Conservation (phyloP, 2,113 vertebrate species). For the Callorhinus ursinus region DNA sequence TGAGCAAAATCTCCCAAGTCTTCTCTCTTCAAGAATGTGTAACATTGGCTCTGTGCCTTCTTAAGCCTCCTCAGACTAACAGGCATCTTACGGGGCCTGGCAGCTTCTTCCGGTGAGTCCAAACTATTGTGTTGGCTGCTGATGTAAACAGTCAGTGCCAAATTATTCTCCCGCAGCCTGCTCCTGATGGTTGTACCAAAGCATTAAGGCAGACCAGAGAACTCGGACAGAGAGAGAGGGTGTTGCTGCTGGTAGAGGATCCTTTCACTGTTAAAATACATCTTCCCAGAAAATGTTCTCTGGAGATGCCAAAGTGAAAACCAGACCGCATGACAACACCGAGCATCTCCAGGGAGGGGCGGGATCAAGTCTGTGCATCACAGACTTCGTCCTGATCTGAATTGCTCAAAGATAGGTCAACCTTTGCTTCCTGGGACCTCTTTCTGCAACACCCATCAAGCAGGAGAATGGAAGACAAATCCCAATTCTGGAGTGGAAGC, state of each 20-base stretch:
- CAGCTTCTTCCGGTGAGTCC: fast-evolving
- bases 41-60: neutral
- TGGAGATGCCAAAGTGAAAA: neutral
- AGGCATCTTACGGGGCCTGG: neutral
- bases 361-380: neutral
- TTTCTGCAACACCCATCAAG: neutral
- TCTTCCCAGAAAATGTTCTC: neutral
- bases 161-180: fast-evolving
- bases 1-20: neutral
- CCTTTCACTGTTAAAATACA: neutral
- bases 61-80: neutral
- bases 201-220: too few relatives aligned
- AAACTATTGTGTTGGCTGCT: too few relatives aligned
- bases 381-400: neutral
- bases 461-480: neutral
- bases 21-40: neutral
- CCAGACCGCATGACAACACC: fast-evolving
- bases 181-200: neutral
- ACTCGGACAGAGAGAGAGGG: neutral
- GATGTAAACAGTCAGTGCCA: neutral
- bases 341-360: neutral
- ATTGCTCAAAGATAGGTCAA: neutral
- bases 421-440: neutral
- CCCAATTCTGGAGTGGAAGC: neutral
- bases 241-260: neutral